A percentile compares a stretch with the other conserved stretches of the same genome.
These are phyloP conservation scores for Neolamprologus sp. DNA, from an alignment of 2,113 vertebrate species.

Conservation along the genomic window DNA sequence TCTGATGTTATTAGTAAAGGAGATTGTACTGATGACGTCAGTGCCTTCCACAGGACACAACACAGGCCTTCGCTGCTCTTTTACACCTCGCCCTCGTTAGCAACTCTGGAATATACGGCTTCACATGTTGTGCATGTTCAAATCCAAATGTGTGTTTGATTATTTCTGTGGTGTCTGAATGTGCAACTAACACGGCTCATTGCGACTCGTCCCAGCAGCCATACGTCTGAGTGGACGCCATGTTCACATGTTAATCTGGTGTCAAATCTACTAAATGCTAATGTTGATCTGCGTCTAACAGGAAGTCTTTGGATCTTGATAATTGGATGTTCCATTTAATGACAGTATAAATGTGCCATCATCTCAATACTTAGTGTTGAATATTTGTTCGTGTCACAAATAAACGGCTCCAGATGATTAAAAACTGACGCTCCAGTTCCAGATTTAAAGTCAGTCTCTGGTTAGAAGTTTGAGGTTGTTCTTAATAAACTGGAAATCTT, in stretches of 20 bases:
- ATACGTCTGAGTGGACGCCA: slow-evolving; percentile 1
- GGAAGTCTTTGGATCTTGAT: background rate
- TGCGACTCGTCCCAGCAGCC: background rate
- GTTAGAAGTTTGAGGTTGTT: background rate
- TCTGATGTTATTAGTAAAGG: background rate
- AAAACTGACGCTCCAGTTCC: background rate
- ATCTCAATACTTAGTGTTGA: background rate
- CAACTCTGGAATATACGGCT: background rate
- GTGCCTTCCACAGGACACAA: slow-evolving; percentile 34
- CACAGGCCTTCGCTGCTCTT: slow-evolving; percentile 7
- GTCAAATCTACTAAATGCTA: slow-evolving; percentile 11
- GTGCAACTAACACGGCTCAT: background rate
- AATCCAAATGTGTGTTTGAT: background rate
- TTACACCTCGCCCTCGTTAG: background rate
- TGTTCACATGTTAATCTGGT: background rate
- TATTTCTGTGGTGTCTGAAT: background rate
- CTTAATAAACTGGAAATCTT: background rate
- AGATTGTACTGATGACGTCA: slow-evolving; percentile 1
- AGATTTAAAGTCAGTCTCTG: background rate
- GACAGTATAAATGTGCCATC: slow-evolving; percentile 28
- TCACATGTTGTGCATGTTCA: background rate
- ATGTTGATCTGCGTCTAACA: slow-evolving; percentile 13
- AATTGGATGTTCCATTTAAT: background rate
- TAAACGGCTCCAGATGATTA: background rate
- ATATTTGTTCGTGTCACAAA: background rate